Conservation (phyloP, 2,113 vertebrate species). For the Potamarius usumacintae region DNA sequence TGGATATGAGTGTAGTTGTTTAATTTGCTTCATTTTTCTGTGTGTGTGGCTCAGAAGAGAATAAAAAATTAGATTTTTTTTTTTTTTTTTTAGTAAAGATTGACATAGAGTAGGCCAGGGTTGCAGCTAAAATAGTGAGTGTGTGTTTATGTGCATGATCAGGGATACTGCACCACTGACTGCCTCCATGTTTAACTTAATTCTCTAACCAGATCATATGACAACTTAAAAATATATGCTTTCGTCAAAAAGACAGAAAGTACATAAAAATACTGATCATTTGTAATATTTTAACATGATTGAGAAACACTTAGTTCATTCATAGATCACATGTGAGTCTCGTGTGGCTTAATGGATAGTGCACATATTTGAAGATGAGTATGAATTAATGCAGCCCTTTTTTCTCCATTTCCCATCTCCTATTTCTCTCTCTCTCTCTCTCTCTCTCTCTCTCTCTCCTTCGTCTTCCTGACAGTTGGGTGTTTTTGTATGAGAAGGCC, state of each 20-base stretch:
- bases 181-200: neutral
- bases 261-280: neutral
- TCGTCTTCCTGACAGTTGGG: conserved; percentile 75
- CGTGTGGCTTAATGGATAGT: neutral
- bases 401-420: neutral
- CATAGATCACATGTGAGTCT: neutral
- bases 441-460: neutral
- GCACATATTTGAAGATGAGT: neutral
- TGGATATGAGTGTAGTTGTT: neutral
- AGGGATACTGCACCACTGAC: neutral
- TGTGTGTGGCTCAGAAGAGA: too few species aligned
- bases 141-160: neutral
- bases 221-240: neutral
- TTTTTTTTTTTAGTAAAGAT: neutral
- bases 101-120: neutral
- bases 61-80: too few species aligned
- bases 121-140: neutral
- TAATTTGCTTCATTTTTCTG: neutral
- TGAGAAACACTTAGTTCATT: neutral
- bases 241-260: neutral
- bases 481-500: conserved; percentile 91
- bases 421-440: conserved; percentile 3
- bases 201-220: neutral
- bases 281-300: neutral
- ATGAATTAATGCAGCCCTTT: conserved; percentile 1